phyloP scores from a whole-genome alignment of 2,888 invertebrate genomes.

The Acleris laterana region DNA sequence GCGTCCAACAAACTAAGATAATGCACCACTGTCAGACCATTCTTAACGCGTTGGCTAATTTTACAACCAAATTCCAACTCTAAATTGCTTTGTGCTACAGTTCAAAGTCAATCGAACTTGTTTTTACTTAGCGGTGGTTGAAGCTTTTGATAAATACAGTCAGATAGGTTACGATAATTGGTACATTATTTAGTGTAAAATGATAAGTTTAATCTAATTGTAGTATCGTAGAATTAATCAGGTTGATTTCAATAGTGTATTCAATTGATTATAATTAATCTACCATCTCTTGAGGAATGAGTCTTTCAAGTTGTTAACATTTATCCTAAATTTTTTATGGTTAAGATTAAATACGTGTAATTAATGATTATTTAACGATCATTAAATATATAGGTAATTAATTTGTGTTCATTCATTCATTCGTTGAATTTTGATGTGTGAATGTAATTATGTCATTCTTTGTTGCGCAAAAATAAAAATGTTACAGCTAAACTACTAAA shows the following conservation, averaged over 20 bases:
- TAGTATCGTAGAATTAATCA: conserved; percentile 42
- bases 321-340: too few relatives aligned
- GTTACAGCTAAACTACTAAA: too few relatives aligned
- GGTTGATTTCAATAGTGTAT: conserved; percentile 24
- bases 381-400: too few relatives aligned
- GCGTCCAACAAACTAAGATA: conserved; percentile 71
- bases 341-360: too few relatives aligned
- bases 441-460: too few relatives aligned
- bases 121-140: conserved; percentile 46
- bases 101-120: conserved; percentile 44
- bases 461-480: too few relatives aligned
- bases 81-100: conserved; percentile 32
- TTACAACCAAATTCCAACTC: conserved; percentile 47
- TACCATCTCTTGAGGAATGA: not conserved
- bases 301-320: too few relatives aligned
- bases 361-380: too few relatives aligned
- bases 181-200: conserved; percentile 63
- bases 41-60: conserved; percentile 54
- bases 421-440: too few relatives aligned
- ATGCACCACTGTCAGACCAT: conserved; percentile 63
- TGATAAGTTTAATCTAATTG: conserved; percentile 55
- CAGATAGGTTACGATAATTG: conserved; percentile 68
- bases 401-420: too few relatives aligned
- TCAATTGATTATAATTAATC: conserved; percentile 22
- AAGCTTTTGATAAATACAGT: conserved; percentile 61